phyloP scores from a whole-genome alignment of 2,888 invertebrate species.

The Gymnosoma rotundatum region DNA sequence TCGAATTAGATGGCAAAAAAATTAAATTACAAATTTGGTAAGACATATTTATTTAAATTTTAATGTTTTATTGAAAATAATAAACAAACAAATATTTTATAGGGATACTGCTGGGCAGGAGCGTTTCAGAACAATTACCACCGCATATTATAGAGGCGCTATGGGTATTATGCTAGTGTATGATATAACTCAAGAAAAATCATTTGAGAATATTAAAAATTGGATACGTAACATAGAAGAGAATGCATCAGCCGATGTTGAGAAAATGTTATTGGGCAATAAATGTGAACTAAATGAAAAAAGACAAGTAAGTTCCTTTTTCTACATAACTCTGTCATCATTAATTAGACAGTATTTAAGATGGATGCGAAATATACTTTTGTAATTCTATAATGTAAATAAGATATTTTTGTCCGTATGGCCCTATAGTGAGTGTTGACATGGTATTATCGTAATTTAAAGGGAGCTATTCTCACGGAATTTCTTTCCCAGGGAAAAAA shows the following conservation, averaged over 20 bases:
- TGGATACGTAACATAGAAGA: slow-evolving; percentile 99
- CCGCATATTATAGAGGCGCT: slow-evolving; percentile 99
- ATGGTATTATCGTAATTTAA: no score
- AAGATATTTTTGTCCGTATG: no score
- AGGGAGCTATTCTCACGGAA: no score
- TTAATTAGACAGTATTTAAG: no score
- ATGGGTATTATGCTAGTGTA: slow-evolving; percentile 99
- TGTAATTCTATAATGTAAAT: no score
- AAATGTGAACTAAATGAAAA: slow-evolving; percentile 99
- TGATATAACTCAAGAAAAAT: slow-evolving; percentile 99
- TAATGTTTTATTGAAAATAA: background rate
- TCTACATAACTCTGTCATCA: no score
- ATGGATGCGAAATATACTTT: no score
- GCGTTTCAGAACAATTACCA: slow-evolving; percentile 98
- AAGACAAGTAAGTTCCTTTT: slow-evolving; percentile 86
- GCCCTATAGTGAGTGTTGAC: no score
- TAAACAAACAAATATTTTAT: slow-evolving; percentile 56
- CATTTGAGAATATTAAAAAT: slow-evolving; percentile 99
- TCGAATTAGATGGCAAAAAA: slow-evolving; percentile 98
- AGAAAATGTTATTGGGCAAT: slow-evolving; percentile 99
- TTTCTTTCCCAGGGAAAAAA: no score
- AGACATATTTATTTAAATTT: slow-evolving; percentile 77
- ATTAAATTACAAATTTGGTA: slow-evolving; percentile 99
- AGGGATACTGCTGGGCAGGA: slow-evolving; percentile 99
- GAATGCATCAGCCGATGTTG: slow-evolving; percentile 99